Base-by-base conservation (phyloP, 2,113 vertebrate genomes). In the Lagopus muta region DNA sequence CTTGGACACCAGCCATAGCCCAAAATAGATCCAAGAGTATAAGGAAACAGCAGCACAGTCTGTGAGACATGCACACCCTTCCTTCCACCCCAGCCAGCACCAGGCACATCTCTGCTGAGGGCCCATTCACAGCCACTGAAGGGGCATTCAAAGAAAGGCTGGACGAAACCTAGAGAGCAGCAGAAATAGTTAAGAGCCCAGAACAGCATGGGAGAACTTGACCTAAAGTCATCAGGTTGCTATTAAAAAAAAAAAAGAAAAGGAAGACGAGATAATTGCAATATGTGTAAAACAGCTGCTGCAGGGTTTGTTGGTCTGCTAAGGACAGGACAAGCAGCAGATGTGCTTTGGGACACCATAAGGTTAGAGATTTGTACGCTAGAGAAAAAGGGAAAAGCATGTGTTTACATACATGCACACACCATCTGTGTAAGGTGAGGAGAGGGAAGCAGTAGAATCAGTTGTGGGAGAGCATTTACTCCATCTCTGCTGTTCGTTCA, bases 21-120 rank as follows among this genome's bases (percentile, higher is more conserved):
- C 66, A 47, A 72, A 86, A 71, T 13, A 79, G 34, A 8, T 15
- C 7, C 10, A 58, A 66, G 36, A 72, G 72, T 19, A 42, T 17
- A 36, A 75, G n/a, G 69, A 62, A 24, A 76, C 77, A 47, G 69
- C 27, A 64, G 54, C 3, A 0, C 4, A 36, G 19, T 8, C 38
- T 1, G 1, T 0, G 25, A 66, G 24, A 72, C 12, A 21, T 3
- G 17, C 22, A 24, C 0, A 2, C 21, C 57, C 55, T 60, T 43
- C 52, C 74, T 75, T 67, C 36, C 52, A 77, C 8, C 11, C 42
- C 25, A 86, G 66, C 4, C n/a, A 47, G 66, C 71, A 74, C n/a
- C n/a, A 38, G 55, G 8, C 69, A 47, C 1, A 1, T n/a, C 25
- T 42, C 15, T 6, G 3, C 25, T 47, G 12, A 34, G 48, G 82